Evolutionary conservation across 2,888 invertebrate species (phyloP), one percentile per base, ranked within the genome.

Genomic region (Caenorhabditis sulstoni): DNA sequence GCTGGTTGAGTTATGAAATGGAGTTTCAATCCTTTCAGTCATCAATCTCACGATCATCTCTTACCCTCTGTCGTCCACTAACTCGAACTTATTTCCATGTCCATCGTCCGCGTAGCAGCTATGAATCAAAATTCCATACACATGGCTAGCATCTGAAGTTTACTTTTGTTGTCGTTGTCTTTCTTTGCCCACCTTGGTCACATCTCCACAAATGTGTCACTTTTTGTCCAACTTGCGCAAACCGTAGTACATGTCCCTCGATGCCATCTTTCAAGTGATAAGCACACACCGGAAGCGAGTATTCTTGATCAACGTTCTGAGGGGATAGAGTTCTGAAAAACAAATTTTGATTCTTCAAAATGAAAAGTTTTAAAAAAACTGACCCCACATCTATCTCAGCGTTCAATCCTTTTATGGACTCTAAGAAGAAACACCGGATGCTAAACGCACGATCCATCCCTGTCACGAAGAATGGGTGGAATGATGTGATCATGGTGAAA

Each of bases 61-160:
- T n/a, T 29, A 89, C 89, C 90, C 90, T 62, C 85, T 50, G 53
- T 88, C 87, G 76, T 90, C 88, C 14, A 90, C 82, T 61, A 90
- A 78, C 49, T 89, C 86, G 74, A 90, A 89, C 23, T 86, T 84
- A 66, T 90, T 90, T 3, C 90, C 90, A n/a, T 81, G 83, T 0
- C 90, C 90, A 68, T 90, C 90, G 67, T 90, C 90, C 12, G 90
- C 90, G 74, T 83, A 90, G 65, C 90, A 90, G 52, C 86, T 87
- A 75, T 90, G 90, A 50, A 90, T 87, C 50, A 90, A 71, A 57
- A 90, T 83, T 11, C 90, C 90, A 73, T 89, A 90, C 11, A 90
- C 82, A 41, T 81, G 85, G 16, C 85, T 87, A 12, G 87, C 90
- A 37, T 79, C 87, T 87, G 53, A 78, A 81, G 57, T n/a, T 55